Evolutionary conservation across 2,113 vertebrate species (phyloP).

Genomic region (Zosterops hypoxanthus): DNA sequence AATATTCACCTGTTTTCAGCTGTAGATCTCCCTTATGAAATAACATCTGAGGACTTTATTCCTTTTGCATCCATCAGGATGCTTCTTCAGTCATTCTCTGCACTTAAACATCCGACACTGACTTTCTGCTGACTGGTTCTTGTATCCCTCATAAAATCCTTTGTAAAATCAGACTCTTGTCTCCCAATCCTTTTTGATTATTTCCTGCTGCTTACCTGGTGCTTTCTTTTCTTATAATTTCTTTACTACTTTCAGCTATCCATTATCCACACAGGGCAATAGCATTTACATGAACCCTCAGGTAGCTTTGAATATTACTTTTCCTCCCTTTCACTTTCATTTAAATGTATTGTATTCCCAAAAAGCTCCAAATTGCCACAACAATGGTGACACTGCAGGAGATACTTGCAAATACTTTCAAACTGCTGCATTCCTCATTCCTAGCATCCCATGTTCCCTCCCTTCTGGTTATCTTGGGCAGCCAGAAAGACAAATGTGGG

Average conservation of each 20-base stretch:
- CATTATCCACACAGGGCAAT: fast-evolving
- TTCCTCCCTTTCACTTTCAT: background rate
- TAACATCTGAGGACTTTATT: background rate
- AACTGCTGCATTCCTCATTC: background rate
- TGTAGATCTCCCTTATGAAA: background rate
- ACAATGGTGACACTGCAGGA: background rate
- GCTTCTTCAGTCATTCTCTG: background rate
- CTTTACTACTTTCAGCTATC: background rate
- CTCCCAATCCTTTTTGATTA: background rate
- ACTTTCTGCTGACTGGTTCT: background rate
- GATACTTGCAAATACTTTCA: background rate
- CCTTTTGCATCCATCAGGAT: background rate
- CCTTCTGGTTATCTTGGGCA: background rate
- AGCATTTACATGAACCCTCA: background rate
- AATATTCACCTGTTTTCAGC: background rate
- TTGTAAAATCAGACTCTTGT: background rate
- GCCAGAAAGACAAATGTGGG: background rate
- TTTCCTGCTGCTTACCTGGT: background rate
- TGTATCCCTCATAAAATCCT: background rate
- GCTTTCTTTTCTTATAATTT: background rate
- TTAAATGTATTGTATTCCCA: background rate
- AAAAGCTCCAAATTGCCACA: background rate
- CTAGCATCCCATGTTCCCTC: background rate
- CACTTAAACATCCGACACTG: background rate
- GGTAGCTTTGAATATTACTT: background rate